Conservation (phyloP, 2,113 vertebrate genomes). For the Paracanthobrama guichenoti region DNA sequence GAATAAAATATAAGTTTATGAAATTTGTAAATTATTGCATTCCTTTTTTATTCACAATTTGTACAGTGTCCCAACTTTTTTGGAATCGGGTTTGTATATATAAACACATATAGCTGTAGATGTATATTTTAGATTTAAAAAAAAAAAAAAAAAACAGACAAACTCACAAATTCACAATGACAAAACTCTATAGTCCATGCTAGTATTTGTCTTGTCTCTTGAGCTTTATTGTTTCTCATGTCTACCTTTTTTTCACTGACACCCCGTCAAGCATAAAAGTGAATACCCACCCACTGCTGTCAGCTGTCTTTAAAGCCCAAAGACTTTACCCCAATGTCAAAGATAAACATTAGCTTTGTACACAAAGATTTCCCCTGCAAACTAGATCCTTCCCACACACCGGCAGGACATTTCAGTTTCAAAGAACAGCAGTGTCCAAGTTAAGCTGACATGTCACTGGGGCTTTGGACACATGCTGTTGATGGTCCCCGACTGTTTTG, state of each 20-base stretch:
- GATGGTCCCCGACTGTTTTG: constrained; percentile 71
- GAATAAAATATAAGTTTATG: too few relatives aligned
- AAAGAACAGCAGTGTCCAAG: constrained; percentile 3
- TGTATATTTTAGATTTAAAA: too few relatives aligned
- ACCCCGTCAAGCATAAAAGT: too few relatives aligned
- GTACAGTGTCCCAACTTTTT: too few relatives aligned
- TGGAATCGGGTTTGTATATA: too few relatives aligned
- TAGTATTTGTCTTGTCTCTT: background rate
- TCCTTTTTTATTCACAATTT: too few relatives aligned
- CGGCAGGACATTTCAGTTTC: constrained; percentile 24
- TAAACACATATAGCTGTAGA: too few relatives aligned
- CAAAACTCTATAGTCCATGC: background rate
- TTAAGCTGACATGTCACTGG: constrained; percentile 66
- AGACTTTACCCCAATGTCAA: constrained; percentile 8
- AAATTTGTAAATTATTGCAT: too few relatives aligned
- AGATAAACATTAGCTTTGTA: constrained; percentile 19
- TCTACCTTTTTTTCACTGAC: too few relatives aligned
- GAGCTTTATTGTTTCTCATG: background rate
- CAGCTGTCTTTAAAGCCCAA: constrained; percentile 8
- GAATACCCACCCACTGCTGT: background rate
- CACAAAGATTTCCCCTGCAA: background rate
- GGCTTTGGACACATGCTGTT: constrained; percentile 63
- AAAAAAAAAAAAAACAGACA: background rate
- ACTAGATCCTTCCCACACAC: background rate
- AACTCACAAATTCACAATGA: background rate